Conservation (phyloP, 2,113 vertebrate species). For the Drymodes brunneopygia region DNA sequence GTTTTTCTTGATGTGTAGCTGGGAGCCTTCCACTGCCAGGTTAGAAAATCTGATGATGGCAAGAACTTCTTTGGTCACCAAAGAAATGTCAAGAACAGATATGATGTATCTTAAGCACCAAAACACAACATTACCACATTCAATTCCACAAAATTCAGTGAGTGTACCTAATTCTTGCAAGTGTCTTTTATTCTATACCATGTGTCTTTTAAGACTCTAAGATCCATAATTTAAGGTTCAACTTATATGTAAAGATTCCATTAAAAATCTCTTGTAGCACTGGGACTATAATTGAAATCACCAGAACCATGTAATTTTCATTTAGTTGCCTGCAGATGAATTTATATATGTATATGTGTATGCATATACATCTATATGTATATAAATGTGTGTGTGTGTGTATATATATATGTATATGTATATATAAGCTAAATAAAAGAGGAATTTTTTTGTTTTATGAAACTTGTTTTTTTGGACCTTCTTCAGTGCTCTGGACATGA, state of each 20-base stretch:
- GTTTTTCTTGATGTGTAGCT: neutral
- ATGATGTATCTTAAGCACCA: neutral
- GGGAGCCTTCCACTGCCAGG: neutral
- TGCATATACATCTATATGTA: too few relatives aligned
- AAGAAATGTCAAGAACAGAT: neutral
- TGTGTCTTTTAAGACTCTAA: neutral
- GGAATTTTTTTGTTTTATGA: rapidly evolving
- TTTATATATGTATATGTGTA: neutral
- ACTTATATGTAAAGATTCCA: neutral
- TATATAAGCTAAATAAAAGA: neutral
- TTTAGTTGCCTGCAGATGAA: neutral
- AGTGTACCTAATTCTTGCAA: neutral
- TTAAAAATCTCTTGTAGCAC: neutral
- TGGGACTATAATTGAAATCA: neutral
- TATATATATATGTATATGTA: neutral
- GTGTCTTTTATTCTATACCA: neutral
- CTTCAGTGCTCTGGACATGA: neutral
- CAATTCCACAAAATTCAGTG: neutral
- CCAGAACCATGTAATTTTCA: neutral
- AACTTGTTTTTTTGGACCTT: neutral
- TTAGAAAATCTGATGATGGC: neutral
- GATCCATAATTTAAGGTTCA: neutral
- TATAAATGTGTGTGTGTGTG: too few relatives aligned
- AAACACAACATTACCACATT: neutral
- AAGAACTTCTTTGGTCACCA: neutral